Percentiles rank a stretch among this genome's conserved stretches.
These are phyloP conservation scores for Biston stratarius DNA, from an alignment of 2,888 invertebrate species.

Conservation along the genomic window DNA sequence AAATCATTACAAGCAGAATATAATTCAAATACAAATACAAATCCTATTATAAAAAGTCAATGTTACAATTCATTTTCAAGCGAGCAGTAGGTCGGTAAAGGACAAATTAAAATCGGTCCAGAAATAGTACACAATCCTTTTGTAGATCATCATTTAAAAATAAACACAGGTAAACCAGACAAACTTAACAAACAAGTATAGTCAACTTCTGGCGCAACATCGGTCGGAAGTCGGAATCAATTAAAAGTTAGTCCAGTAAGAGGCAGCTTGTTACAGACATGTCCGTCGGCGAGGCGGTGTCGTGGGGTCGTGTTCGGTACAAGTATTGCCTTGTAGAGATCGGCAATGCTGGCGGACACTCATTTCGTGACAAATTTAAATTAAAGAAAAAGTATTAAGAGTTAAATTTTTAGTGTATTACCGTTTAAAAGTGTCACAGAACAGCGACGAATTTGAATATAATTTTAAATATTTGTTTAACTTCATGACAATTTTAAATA, in stretches of 20 bases:
- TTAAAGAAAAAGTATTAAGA: background rate
- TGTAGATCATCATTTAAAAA: background rate
- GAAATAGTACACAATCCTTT: background rate
- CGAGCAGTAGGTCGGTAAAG: no score
- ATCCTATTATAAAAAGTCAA: no score
- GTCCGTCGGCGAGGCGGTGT: conserved; percentile 1
- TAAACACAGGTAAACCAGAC: background rate
- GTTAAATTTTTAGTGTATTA: no score
- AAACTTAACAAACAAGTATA: conserved; percentile 1
- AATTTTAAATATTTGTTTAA: no score
- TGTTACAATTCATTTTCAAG: no score
- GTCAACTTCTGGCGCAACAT: background rate
- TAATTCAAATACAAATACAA: no score
- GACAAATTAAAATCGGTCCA: no score
- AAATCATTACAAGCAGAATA: no score
- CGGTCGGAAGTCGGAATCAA: conserved; percentile 28
- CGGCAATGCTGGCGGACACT: background rate
- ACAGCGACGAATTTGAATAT: no score
- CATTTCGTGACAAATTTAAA: background rate
- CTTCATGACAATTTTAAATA: no score
- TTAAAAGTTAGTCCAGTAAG: conserved; percentile 28
- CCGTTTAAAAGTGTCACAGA: no score
- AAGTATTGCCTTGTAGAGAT: conserved; percentile 5
- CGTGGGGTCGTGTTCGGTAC: background rate
- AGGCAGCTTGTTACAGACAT: conserved; percentile 9